Evolutionary conservation across 2,113 vertebrate species (phyloP), one percentile per base, ranked within the genome.

Genomic region (Crotalus helleri): DNA sequence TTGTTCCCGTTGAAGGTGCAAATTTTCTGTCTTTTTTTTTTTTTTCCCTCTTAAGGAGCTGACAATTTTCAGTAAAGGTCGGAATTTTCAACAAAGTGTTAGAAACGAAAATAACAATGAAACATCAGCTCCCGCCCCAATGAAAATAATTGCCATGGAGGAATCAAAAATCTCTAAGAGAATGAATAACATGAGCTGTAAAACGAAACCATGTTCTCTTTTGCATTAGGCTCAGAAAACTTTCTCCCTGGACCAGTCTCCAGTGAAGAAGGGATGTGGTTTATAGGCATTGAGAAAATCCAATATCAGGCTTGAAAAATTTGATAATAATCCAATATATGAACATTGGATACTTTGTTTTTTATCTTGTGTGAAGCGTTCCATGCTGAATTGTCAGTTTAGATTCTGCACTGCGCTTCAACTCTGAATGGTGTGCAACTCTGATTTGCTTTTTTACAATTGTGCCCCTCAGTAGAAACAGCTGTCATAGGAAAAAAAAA

Each of bases 401-500:
- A 33, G 58, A 49, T 15, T n/a, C 0, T 61, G 64, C 24, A 24
- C 85, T 96, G 17, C 61, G 6, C 85, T 54, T 92, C 15, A 3
- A 0, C 24, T 93, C 93, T 39, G 39, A 13, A 95, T 81, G 74
- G 33, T 8, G 69, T 39, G 15, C 86, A 90, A 10, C 26, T 51
- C 24, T 33, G 59, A 74, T 39, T 81, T 92, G 26, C 33, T n/a
- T 88, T 11, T 11, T 57, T 95, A 74, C 61, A 88, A 51, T 74
- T 91, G 93, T 58, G n/a, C 4, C 3, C 23, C 61, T 87, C 91
- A 88, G 85, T 46, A 88, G 46, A 23, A 69, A 85, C 23, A 90
- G 54, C 92, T 26, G 93, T 94, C 87, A 92, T 93, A 92, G 92
- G 55, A 58, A 93, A 21, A 8, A 87, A 87, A 59, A 92, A 19